phyloP scores from a whole-genome alignment of 1,140 invertebrate genomes.

The Lordiphosa mommai region DNA sequence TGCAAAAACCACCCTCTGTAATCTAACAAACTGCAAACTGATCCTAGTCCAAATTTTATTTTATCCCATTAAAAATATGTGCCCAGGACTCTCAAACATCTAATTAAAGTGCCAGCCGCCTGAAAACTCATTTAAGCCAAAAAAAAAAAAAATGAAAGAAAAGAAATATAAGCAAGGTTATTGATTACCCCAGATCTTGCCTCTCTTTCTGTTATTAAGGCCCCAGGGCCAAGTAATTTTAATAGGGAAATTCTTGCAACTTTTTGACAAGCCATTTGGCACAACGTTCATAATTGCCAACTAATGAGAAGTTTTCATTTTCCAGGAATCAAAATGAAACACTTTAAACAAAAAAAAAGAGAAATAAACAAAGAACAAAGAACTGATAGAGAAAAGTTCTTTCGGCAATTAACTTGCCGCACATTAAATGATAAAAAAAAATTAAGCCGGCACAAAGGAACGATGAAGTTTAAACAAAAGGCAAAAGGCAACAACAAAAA shows the following conservation, averaged over 20 bases:
- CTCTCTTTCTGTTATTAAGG: conserved; percentile 4
- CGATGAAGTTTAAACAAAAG: conserved; percentile 52
- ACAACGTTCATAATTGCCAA: conserved; percentile 43
- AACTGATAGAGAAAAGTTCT: conserved; percentile 36
- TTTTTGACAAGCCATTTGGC: conserved; percentile 52
- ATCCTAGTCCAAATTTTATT: neutral
- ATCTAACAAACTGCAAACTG: neutral
- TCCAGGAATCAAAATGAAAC: conserved; percentile 1
- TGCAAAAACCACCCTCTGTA: conserved; percentile 1
- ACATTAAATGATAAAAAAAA: conserved; percentile 61
- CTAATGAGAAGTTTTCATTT: conserved; percentile 49
- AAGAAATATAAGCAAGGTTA: conserved; percentile 15
- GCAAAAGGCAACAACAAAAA: conserved; percentile 22
- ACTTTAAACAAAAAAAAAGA: conserved; percentile 48
- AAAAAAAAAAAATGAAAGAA: conserved; percentile 8
- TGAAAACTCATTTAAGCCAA: conserved; percentile 30
- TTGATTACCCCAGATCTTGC: conserved; percentile 25
- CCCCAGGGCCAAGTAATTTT: conserved; percentile 33
- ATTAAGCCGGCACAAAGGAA: conserved; percentile 12
- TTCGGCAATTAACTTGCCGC: conserved; percentile 62
- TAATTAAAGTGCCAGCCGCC: conserved; percentile 21
- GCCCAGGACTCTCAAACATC: conserved; percentile 9
- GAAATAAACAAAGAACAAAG: conserved; percentile 3
- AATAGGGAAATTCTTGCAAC: conserved; percentile 46
- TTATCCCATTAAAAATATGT: neutral